Percentiles rank a stretch among this genome's conserved stretches.
Evolutionary conservation across 2,113 vertebrate genomes (phyloP).

Genomic region (Lophura nycthemera): DNA sequence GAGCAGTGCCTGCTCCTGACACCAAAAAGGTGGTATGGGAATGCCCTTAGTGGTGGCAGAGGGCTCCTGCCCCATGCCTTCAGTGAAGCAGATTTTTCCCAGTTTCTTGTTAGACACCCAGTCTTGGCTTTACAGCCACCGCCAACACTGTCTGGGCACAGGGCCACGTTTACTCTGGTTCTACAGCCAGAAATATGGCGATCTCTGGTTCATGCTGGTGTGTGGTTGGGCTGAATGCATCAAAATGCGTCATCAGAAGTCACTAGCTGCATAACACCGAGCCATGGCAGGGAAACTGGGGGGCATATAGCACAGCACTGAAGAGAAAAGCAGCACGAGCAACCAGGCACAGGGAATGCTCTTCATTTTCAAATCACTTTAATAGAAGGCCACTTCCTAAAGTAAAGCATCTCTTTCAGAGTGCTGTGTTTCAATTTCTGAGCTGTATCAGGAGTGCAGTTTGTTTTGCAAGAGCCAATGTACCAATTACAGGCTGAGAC

Average conservation of each 20-base stretch:
- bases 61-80: not conserved
- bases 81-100: constrained; percentile 17
- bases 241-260: constrained; percentile 46
- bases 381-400: not conserved
- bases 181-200: constrained; percentile 59
- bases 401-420: not conserved
- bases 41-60: not conserved
- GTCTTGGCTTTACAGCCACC: constrained; percentile 24
- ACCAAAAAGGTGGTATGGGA: not conserved
- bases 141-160: constrained; percentile 56
- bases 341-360: constrained; percentile 1
- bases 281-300: not conserved
- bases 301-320: not conserved
- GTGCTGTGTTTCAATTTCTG: not conserved
- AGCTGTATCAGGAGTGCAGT: constrained; percentile 3
- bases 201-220: constrained; percentile 25
- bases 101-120: constrained; percentile 7
- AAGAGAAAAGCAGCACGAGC: not conserved
- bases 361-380: not conserved
- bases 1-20: not conserved
- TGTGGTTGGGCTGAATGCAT: constrained; percentile 53
- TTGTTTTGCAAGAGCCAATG: constrained; percentile 10
- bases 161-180: constrained; percentile 58
- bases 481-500: constrained; percentile 30
- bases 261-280: not conserved